Conservation (phyloP, 2,888 invertebrate species). For the Steinernema carpocapsae region DNA sequence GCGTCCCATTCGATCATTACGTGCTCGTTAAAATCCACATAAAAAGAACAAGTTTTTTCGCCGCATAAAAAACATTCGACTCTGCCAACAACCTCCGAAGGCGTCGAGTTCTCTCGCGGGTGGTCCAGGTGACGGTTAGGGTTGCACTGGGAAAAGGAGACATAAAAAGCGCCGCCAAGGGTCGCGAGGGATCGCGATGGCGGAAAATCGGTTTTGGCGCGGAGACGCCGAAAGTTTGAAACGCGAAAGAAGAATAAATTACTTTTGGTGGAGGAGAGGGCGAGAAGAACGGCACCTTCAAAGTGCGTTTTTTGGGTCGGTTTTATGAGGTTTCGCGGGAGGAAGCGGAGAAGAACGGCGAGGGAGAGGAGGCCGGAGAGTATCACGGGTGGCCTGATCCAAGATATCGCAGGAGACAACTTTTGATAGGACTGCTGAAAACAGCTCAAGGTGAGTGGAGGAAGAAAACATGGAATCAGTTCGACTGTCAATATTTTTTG, state of each 20-base stretch:
- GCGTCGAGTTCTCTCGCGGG: constrained; percentile 11
- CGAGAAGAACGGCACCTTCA: background rate
- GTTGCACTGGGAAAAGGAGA: constrained; percentile 22
- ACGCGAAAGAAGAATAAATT: background rate
- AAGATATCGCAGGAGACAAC: background rate
- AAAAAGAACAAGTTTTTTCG: constrained; percentile 33
- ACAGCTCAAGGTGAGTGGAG: too few relatives aligned
- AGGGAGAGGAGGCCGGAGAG: background rate
- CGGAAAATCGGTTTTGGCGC: constrained; percentile 29
- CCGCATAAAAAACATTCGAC: constrained; percentile 13
- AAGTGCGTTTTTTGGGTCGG: constrained; percentile 17
- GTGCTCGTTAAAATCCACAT: constrained; percentile 34
- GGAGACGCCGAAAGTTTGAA: background rate
- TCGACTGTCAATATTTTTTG: too few relatives aligned
- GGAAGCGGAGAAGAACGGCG: background rate
- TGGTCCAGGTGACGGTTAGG: constrained; percentile 1
- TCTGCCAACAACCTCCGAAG: background rate
- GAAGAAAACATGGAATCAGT: too few relatives aligned
- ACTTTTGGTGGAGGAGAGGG: background rate
- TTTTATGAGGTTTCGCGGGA: constrained; percentile 4
- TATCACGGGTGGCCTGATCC: background rate
- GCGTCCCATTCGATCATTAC: constrained; percentile 32
- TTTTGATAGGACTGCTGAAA: too few relatives aligned
- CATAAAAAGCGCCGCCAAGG: constrained; percentile 34
- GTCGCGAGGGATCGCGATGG: background rate